phyloP scores from a whole-genome alignment of 2,797 vertebrate genomes.

The Gadopsis bispinosus region DNA sequence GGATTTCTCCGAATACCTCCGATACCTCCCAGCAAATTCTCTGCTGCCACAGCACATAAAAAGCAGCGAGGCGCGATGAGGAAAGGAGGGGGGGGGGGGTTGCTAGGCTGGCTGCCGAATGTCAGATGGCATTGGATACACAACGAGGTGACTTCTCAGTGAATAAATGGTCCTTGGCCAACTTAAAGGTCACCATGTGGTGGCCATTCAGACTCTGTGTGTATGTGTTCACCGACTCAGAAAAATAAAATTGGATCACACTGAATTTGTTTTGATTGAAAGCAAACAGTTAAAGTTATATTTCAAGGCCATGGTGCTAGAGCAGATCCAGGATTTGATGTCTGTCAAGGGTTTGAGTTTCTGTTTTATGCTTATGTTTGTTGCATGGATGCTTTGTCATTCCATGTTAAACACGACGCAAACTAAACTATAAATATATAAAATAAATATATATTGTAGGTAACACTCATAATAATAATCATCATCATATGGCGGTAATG shows the following conservation, averaged over 20 bases:
- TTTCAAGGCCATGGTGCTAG: background rate
- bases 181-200: slow-evolving; percentile 47
- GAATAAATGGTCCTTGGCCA: slow-evolving; percentile 28
- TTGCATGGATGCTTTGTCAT: background rate
- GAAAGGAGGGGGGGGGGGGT: background rate
- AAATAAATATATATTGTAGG: no score
- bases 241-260: slow-evolving; percentile 22
- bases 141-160: slow-evolving; percentile 43
- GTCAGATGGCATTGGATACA: slow-evolving; percentile 57
- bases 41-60: slow-evolving; percentile 46
- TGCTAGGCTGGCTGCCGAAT: slow-evolving; percentile 44
- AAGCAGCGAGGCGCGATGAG: background rate
- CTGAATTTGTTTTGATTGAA: background rate
- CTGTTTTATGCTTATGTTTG: no score
- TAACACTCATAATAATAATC: no score
- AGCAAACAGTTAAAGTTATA: background rate
- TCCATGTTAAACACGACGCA: no score
- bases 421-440: no score
- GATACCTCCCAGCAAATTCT: slow-evolving; percentile 50
- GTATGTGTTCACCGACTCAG: slow-evolving; percentile 31
- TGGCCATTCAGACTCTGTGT: slow-evolving; percentile 18
- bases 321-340: background rate
- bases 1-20: slow-evolving; percentile 37
- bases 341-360: background rate
- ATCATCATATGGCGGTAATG: no score